Evolutionary conservation across 2,113 vertebrate species (phyloP).

Genomic region (Callopanchax toddi): DNA sequence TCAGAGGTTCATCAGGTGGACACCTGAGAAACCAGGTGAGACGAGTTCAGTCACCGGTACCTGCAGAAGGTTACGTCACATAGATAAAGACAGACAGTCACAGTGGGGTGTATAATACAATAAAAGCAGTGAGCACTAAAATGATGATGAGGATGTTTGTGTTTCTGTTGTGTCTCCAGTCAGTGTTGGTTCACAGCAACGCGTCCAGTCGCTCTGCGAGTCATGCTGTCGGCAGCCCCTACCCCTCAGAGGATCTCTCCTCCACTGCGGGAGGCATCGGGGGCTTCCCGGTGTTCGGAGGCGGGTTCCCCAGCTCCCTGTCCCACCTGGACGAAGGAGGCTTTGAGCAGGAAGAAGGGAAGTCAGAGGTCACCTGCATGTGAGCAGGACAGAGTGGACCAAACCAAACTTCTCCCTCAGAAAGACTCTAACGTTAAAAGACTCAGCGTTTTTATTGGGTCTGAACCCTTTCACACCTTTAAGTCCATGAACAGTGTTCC

Average conservation of each 20-base stretch:
- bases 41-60: too few relatives aligned
- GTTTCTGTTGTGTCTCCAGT: slow-evolving; percentile 42
- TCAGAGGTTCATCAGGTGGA: slow-evolving; percentile 60
- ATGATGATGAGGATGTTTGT: background rate
- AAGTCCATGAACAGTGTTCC: too few relatives aligned
- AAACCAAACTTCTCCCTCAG: background rate
- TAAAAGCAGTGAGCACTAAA: too few relatives aligned
- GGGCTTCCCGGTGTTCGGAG: slow-evolving; percentile 83
- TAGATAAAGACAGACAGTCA: too few relatives aligned
- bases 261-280: slow-evolving; percentile 68
- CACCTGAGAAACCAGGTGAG: slow-evolving; percentile 71
- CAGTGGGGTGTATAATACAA: too few relatives aligned
- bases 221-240: slow-evolving; percentile 28
- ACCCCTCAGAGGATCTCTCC: slow-evolving; percentile 49
- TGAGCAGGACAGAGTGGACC: slow-evolving; percentile 46
- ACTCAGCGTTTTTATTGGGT: too few relatives aligned
- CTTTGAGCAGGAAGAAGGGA: slow-evolving; percentile 93
- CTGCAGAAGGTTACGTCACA: too few relatives aligned
- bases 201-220: slow-evolving; percentile 64
- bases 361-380: slow-evolving; percentile 96
- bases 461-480: too few relatives aligned
- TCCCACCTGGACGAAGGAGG: slow-evolving; percentile 90
- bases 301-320: slow-evolving; percentile 80
- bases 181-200: slow-evolving; percentile 14
- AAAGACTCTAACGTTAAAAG: slow-evolving; percentile 18